Evolutionary conservation across 2,888 invertebrate species (phyloP).

Genomic region (Yponomeuta sedellus): DNA sequence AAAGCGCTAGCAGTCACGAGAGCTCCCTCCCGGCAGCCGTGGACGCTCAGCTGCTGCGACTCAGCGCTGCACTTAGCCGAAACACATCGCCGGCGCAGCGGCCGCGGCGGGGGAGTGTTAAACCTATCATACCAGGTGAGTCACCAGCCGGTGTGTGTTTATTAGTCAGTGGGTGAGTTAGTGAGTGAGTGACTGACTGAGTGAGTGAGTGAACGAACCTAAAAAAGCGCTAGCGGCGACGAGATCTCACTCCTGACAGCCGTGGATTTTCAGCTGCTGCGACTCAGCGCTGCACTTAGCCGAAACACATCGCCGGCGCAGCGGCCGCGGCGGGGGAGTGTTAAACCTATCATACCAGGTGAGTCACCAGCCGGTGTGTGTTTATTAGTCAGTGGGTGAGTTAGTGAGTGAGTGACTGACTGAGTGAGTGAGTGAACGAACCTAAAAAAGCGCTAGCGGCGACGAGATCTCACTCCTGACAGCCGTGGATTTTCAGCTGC

Average conservation of each 20-base stretch:
- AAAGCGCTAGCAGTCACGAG: not conserved
- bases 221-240: no score
- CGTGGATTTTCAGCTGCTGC: slow-evolving; percentile 66
- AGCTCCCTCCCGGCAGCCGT: slow-evolving; percentile 36
- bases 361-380: not conserved
- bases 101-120: slow-evolving; percentile 36
- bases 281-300: slow-evolving; percentile 66
- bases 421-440: no score
- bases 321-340: slow-evolving; percentile 39
- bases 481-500: slow-evolving; percentile 64
- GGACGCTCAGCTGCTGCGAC: slow-evolving; percentile 64
- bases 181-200: no score
- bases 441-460: no score
- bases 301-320: slow-evolving; percentile 39
- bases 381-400: no score
- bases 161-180: not conserved
- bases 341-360: not conserved
- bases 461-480: slow-evolving; percentile 20
- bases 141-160: not conserved
- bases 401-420: no score
- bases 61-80: slow-evolving; percentile 64
- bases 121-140: not conserved
- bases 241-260: slow-evolving; percentile 25
- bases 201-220: no score
- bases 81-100: slow-evolving; percentile 38